Percentiles rank a stretch among this genome's conserved stretches.
Evolutionary conservation across 2,113 vertebrate species (phyloP).

Genomic region (Anolis carolinensis): DNA sequence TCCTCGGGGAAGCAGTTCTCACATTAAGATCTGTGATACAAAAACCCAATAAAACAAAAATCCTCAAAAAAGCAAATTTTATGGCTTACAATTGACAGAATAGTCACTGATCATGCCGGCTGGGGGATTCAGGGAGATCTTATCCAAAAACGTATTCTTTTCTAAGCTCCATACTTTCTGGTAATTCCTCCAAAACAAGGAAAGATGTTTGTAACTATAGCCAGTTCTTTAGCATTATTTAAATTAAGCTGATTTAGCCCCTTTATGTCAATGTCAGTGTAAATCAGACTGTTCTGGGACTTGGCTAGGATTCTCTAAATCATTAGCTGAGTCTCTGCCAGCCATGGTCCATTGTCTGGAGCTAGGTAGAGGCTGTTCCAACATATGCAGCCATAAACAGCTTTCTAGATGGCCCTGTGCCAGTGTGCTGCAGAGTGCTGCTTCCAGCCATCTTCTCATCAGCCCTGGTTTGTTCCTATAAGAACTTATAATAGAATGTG

Average conservation of each 20-base stretch:
- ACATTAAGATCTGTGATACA: too few species aligned
- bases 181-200: not conserved
- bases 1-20: too few species aligned
- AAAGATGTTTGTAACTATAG: not conserved
- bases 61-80: not conserved
- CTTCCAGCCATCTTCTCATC: slow-evolving; percentile 2
- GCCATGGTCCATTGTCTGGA: not conserved
- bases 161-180: not conserved
- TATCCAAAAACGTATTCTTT: not conserved
- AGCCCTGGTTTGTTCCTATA: slow-evolving; percentile 3
- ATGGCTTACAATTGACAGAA: not conserved
- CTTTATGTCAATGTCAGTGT: slow-evolving; percentile 10
- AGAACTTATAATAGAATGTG: not conserved
- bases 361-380: not conserved
- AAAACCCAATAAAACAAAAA: too few species aligned
- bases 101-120: not conserved
- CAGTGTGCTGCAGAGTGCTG: not conserved
- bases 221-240: slow-evolving; percentile 5
- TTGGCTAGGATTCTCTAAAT: slow-evolving; percentile 1
- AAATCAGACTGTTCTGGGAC: slow-evolving; percentile 13
- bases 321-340: slow-evolving; percentile 1
- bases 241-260: slow-evolving; percentile 4
- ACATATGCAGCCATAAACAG: slow-evolving; percentile 32
- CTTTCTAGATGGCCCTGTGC: not conserved
- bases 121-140: not conserved